These are phyloP conservation scores for Caenorhabditis doughertyi DNA, from an alignment of 2,888 invertebrate species.

Conservation along the genomic window DNA sequence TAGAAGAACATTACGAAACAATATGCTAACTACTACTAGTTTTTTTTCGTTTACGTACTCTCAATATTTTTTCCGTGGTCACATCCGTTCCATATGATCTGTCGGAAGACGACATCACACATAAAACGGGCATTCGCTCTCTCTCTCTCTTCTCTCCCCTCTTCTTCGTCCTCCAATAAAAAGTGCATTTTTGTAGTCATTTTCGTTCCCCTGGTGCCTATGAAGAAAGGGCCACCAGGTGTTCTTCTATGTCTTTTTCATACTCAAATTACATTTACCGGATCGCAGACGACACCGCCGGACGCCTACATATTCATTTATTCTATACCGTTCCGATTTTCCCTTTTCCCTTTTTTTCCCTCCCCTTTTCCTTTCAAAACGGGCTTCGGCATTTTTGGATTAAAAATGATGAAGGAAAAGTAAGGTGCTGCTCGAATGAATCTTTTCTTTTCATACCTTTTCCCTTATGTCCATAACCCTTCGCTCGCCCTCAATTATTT, in stretches of 20 bases:
- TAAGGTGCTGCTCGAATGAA: slow-evolving; percentile 49
- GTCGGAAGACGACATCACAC: slow-evolving; percentile 29
- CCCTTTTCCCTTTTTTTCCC: neutral
- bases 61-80: neutral
- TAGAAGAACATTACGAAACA: too few relatives aligned
- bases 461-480: neutral
- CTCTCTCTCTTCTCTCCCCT: neutral
- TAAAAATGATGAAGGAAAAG: neutral
- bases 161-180: slow-evolving; percentile 46
- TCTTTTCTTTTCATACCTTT: slow-evolving; percentile 47
- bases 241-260: slow-evolving; percentile 23
- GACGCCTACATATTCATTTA: neutral
- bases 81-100: neutral
- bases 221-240: slow-evolving; percentile 38
- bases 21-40: too few relatives aligned
- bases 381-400: neutral
- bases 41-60: too few relatives aligned
- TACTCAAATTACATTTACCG: slow-evolving; percentile 50
- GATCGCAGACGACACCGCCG: slow-evolving; percentile 14
- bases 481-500: slow-evolving; percentile 23
- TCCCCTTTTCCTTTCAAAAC: neutral
- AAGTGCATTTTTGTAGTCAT: slow-evolving; percentile 50
- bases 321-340: neutral
- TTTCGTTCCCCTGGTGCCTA: neutral
- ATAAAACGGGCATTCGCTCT: slow-evolving; percentile 29